Base-by-base conservation (phyloP, 2,113 vertebrate genomes). In the Polypterus senegalus region DNA sequence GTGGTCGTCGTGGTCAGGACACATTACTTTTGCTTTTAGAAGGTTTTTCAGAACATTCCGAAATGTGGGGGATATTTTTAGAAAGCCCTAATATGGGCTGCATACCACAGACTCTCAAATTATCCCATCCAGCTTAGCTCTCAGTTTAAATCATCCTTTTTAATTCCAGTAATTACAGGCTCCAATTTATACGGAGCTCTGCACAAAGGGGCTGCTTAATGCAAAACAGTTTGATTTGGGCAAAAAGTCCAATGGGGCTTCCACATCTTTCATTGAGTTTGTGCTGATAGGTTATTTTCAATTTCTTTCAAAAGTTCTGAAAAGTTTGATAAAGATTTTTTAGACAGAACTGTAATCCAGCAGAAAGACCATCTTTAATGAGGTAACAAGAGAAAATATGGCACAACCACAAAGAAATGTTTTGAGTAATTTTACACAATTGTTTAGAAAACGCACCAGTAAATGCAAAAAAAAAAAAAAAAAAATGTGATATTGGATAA, bases 101-200 rank as follows among this genome's bases (percentile, higher is more conserved):
- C 86, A 88, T 86, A 88, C 86, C 86, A 86, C 86, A 86, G 81
- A 86, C 83, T 86, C 86, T 88, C 84, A 88, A 88, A 88, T 88
- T 86, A 88, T 88, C 86, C 86, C 77, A 84, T 88, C 81, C 76
- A 84, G 81, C 68, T 82, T 83, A 88, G 86, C 81, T 80, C 82
- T 86, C 78, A 82, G 82, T 85, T 88, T 86, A 86, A 86, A 86
- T 82, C 84, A 84, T 86, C 77, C 84, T 88, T 88, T 88, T 86
- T 88, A 88, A 88, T 88, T 86, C 84, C 81, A 78, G 82, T 88
- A 88, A 88, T 88, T 86, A 88, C 80, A 88, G 86, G 78, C 80
- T 86, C 77, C 81, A 84, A 85, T 88, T 88, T 88, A 86, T 87
- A 85, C 76, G 81, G 80, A 82, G 78, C 77, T 74, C 63, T 82